These are phyloP conservation scores for Nibea coibor DNA, from an alignment of 2,113 vertebrate genomes.

Conservation along the genomic window DNA sequence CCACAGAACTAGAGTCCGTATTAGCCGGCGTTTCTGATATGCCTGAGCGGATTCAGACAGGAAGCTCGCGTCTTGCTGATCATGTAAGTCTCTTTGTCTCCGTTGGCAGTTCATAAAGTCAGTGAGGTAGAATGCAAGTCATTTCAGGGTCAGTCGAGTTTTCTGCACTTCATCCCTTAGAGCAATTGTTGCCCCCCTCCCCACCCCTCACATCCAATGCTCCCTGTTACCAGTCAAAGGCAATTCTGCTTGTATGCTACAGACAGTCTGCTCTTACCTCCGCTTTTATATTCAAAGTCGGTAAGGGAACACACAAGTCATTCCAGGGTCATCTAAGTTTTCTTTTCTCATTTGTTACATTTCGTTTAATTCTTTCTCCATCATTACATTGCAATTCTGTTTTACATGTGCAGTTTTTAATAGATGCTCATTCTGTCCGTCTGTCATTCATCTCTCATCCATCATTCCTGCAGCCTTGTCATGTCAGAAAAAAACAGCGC, in stretches of 20 bases:
- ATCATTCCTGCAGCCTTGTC: slow-evolving; percentile 7
- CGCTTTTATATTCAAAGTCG: slow-evolving; percentile 3
- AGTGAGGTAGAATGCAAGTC: slow-evolving; percentile 24
- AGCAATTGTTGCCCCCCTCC: slow-evolving; percentile 12
- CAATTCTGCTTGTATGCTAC: slow-evolving; percentile 14
- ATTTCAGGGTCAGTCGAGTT: slow-evolving; percentile 42
- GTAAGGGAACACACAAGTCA: background rate
- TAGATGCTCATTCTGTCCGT: background rate
- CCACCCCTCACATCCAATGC: background rate
- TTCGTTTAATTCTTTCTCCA: background rate
- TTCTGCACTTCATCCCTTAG: slow-evolving; percentile 5
- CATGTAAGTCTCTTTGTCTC: slow-evolving; percentile 11
- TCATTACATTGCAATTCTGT: slow-evolving; percentile 13
- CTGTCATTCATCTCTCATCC: background rate
- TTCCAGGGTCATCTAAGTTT: slow-evolving; percentile 7
- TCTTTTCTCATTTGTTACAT: background rate
- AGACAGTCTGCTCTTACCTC: slow-evolving; percentile 15
- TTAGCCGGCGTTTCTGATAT: slow-evolving; percentile 19
- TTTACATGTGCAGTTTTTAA: slow-evolving; percentile 1
- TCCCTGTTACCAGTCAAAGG: background rate
- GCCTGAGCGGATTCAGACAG: background rate
- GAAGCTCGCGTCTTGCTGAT: background rate
- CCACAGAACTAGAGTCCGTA: slow-evolving; percentile 1
- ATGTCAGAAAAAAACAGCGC: background rate
- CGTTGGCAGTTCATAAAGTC: slow-evolving; percentile 17